These are phyloP conservation scores for Aphelenchoides bicaudatus DNA, from an alignment of 2,888 invertebrate genomes.

Conservation along the genomic window DNA sequence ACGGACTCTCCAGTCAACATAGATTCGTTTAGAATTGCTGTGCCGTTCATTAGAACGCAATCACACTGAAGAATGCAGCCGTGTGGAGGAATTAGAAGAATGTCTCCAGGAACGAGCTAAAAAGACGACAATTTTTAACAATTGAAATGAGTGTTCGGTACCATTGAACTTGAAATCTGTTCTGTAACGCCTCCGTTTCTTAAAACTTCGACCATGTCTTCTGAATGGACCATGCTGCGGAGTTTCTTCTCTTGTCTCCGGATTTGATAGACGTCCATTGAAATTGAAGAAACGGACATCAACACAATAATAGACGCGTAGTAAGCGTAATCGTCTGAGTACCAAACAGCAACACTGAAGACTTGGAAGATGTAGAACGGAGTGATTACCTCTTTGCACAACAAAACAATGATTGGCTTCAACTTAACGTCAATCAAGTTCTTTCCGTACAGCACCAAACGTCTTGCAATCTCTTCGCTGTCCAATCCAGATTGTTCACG, in stretches of 20 bases:
- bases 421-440: constrained; percentile 65
- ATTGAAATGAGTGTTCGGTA: too few relatives aligned
- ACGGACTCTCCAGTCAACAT: constrained; percentile 92
- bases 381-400: constrained; percentile 64
- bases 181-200: constrained; percentile 35
- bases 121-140: too few relatives aligned
- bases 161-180: constrained; percentile 11
- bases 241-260: constrained; percentile 80
- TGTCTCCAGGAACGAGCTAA: constrained; percentile 69
- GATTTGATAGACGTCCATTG: constrained; percentile 53
- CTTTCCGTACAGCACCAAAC: constrained; percentile 61
- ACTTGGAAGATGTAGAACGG: constrained; percentile 66
- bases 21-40: constrained; percentile 87
- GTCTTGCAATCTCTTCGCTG: constrained; percentile 33
- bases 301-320: constrained; percentile 80
- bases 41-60: constrained; percentile 78
- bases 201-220: constrained; percentile 70
- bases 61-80: constrained; percentile 75
- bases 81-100: constrained; percentile 70
- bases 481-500: constrained; percentile 27
- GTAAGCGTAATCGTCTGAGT: constrained; percentile 76
- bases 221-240: constrained; percentile 81
- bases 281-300: constrained; percentile 75
- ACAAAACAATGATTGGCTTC: constrained; percentile 63
- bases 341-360: constrained; percentile 70